A percentile compares a stretch with the other conserved stretches of the same genome.
Evolutionary conservation across 2,113 vertebrate genomes (phyloP).

Genomic region (Falcunculus frontatus): DNA sequence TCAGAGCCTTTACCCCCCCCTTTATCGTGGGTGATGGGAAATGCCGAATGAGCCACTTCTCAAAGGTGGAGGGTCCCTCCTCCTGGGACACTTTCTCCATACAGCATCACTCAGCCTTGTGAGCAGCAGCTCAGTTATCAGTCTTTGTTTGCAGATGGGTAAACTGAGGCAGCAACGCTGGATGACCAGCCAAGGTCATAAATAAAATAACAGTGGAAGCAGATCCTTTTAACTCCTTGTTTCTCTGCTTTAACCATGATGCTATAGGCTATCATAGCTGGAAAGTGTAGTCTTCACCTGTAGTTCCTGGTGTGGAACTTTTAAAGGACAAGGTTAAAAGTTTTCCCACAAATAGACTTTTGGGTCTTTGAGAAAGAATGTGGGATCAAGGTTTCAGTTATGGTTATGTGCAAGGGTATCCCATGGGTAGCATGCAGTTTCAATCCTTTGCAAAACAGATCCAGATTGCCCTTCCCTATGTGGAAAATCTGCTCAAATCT

Average conservation of each 20-base stretch:
- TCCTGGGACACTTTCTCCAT: neutral
- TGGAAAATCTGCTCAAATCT: neutral
- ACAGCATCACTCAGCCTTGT: neutral
- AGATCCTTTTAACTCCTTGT: neutral
- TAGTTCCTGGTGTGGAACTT: neutral
- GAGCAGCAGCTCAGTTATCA: neutral
- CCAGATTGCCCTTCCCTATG: neutral
- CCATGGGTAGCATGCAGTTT: fast-evolving
- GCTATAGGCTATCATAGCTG: neutral
- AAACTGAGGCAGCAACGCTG: neutral
- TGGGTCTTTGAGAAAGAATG: neutral
- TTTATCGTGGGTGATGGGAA: neutral
- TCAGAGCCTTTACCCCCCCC: fast-evolving
- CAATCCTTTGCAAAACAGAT: neutral
- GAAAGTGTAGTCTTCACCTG: neutral
- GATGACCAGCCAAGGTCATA: neutral
- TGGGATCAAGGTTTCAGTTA: neutral
- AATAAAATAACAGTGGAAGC: neutral
- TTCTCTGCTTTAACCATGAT: neutral
- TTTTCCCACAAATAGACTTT: neutral
- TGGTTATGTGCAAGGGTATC: neutral
- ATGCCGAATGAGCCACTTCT: neutral
- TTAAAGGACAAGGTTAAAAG: neutral
- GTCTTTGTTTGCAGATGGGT: neutral
- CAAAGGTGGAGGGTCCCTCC: neutral